Conservation (phyloP, 2,888 invertebrate genomes). For the Gastracanthus pulcherrimus region DNA sequence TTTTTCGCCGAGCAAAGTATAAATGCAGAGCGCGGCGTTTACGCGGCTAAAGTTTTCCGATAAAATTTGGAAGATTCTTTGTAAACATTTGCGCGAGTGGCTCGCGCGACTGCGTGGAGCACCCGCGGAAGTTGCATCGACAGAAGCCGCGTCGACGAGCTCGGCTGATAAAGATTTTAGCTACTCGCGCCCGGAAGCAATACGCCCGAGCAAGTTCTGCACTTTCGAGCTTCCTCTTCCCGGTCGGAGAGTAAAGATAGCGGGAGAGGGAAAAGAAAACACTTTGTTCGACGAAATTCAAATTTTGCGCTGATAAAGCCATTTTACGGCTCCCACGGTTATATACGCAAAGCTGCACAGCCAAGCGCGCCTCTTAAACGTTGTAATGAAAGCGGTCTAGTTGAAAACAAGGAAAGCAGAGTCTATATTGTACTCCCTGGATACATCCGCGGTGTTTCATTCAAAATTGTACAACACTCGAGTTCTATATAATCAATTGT, state of each 20-base stretch:
- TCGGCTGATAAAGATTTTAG: background rate
- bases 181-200: background rate
- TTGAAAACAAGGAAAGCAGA: no score
- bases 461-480: background rate
- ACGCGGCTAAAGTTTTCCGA: background rate
- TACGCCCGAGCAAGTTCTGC: background rate
- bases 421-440: background rate
- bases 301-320: no score
- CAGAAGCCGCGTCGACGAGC: no score
- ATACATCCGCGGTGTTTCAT: constrained; percentile 26
- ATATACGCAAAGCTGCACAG: no score
- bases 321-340: no score
- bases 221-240: background rate
- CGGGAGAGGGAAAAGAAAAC: no score
- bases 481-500: constrained; percentile 16
- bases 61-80: background rate
- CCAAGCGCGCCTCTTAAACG: no score
- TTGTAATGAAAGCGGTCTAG: no score
- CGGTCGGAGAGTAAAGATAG: background rate
- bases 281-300: no score
- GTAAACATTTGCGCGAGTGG: background rate
- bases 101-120: background rate
- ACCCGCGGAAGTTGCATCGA: background rate
- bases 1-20: no score
- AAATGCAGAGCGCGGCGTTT: no score